Evolutionary conservation across 2,113 vertebrate genomes (phyloP), one percentile per base, ranked within the genome.

Genomic region (Rhinichthys klamathensis): DNA sequence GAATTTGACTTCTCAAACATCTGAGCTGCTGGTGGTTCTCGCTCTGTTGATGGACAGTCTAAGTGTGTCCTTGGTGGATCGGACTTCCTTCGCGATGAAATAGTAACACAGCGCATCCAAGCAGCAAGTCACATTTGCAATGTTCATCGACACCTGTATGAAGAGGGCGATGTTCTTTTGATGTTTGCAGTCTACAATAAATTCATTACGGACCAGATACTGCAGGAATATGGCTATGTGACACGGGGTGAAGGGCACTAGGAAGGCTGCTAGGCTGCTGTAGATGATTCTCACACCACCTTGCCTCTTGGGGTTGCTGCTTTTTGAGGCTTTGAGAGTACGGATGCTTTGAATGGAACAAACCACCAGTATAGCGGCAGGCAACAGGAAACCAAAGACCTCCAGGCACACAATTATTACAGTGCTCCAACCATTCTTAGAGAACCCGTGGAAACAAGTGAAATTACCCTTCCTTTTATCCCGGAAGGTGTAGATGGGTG

Each of bases 81-180:
- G 90, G 84, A 97, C 95, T 90, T 98, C 96, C 69, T 91, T 92
- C 25, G 94, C 93, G 23, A 95, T 93, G 84, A 97, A 98, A 88
- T 98, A 98, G 87, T 98, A 99, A 90, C 96, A 97, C 75, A 97
- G 83, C 21, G 95, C 96, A 6, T 99, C 97, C 41, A 99, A 93
- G 76, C 96, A 98, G 91, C 96, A 97, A 92, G 97, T 98, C 80
- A 97, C 13, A 72, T 99, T 98, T 85, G 97, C 95, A 44, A 98
- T 84, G 21, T 93, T 93, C 92, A 98, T 86, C 0, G 96, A 84
- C 30, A 96, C 5, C 80, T 98, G 97, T 35, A 97, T 18, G 90
- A 97, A 97, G 0, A 97, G 51, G 89, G 96, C 97, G 88, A 99
- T 96, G 23, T 8, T 58, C 78, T 72, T 84, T 88, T 76, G 88